phyloP scores from a whole-genome alignment of 2,888 invertebrate genomes.

The Esperia sulphurella region DNA sequence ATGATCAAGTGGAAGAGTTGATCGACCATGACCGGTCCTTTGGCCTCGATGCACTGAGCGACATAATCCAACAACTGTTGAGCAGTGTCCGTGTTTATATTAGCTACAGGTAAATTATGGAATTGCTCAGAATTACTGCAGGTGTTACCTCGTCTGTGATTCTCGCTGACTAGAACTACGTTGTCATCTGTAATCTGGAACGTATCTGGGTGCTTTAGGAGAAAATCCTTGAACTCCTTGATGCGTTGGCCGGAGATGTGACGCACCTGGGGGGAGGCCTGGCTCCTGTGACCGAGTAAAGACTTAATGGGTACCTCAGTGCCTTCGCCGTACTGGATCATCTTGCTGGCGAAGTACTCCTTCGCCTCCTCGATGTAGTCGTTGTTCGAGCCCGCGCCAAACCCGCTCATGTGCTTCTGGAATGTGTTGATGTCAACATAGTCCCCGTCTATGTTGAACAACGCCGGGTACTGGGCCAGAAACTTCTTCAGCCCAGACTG shows the following conservation, averaged over 20 bases:
- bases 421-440: constrained; percentile 92
- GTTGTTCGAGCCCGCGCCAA: constrained; percentile 83
- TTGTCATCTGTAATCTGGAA: constrained; percentile 93
- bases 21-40: constrained; percentile 91
- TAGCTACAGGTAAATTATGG: constrained; percentile 85
- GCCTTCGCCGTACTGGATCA: constrained; percentile 96
- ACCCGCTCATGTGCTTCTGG: constrained; percentile 80
- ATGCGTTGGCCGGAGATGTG: constrained; percentile 97
- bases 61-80: constrained; percentile 90
- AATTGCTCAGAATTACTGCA: constrained; percentile 82
- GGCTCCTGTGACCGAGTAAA: constrained; percentile 96
- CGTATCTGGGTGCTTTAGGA: constrained; percentile 89
- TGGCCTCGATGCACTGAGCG: constrained; percentile 88
- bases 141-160: constrained; percentile 83
- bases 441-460: constrained; percentile 97
- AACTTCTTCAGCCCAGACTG: constrained; percentile 98
- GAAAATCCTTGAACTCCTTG: constrained; percentile 95
- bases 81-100: constrained; percentile 91
- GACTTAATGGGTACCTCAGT: constrained; percentile 98
- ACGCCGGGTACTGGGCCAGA: constrained; percentile 95
- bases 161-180: constrained; percentile 87
- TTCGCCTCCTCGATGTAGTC: constrained; percentile 98
- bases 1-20: constrained; percentile 91
- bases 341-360: constrained; percentile 97
- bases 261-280: constrained; percentile 97